Conservation (phyloP, 2,797 vertebrate genomes). For the Falco peregrinus region DNA sequence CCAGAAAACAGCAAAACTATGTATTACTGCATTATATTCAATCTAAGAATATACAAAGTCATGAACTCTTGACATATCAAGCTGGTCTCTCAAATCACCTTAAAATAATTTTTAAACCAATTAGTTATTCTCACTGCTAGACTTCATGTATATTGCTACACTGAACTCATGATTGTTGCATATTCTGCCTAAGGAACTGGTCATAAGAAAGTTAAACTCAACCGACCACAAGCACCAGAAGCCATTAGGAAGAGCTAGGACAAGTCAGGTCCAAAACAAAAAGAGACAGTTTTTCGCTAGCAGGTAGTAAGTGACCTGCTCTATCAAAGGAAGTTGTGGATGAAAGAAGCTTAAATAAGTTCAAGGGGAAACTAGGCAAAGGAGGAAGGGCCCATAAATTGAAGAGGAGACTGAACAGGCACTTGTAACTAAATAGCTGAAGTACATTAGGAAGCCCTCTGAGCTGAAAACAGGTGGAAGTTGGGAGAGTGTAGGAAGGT, state of each 20-base stretch:
- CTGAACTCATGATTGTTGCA: background rate
- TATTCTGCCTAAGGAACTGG: background rate
- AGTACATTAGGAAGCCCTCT: background rate
- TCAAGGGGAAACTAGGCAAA: background rate
- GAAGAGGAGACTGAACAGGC: background rate
- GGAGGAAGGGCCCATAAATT: background rate
- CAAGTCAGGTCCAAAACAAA: background rate
- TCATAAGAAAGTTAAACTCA: background rate
- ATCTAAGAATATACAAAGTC: background rate
- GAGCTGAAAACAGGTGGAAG: conserved; percentile 6
- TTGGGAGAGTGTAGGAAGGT: background rate
- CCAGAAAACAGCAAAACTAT: background rate
- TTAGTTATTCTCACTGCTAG: background rate
- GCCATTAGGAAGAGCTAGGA: background rate
- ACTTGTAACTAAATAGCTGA: background rate
- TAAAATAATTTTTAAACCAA: background rate
- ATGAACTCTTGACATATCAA: background rate
- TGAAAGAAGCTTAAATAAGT: background rate
- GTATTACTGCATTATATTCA: background rate
- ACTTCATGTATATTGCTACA: background rate
- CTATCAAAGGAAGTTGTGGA: background rate
- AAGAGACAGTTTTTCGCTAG: background rate
- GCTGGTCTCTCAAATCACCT: background rate
- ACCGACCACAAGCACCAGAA: background rate
- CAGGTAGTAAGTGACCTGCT: background rate